Conservation (phyloP, 2,888 invertebrate species). For the Meteorus colon region DNA sequence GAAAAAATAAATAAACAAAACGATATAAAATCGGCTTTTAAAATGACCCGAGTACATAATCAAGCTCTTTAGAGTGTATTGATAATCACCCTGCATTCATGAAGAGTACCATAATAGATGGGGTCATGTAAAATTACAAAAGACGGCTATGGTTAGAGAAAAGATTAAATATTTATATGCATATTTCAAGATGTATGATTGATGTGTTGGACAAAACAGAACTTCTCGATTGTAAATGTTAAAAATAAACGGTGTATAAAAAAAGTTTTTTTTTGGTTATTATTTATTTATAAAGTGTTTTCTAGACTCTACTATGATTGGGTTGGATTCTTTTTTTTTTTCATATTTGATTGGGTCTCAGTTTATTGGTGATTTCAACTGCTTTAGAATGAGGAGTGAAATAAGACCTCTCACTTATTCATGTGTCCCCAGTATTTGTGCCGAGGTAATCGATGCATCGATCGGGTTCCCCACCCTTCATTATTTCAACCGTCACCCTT, state of each 20-base stretch:
- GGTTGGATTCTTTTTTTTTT: neutral
- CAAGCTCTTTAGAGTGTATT: neutral
- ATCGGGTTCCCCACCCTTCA: constrained; percentile 50
- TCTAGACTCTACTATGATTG: constrained; percentile 69
- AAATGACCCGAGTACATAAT: constrained; percentile 20
- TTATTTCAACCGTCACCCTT: constrained; percentile 57
- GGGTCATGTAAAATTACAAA: constrained; percentile 18
- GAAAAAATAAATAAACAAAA: constrained; percentile 16
- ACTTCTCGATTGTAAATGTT: constrained; percentile 71
- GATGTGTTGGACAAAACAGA: constrained; percentile 51
- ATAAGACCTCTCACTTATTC: constrained; percentile 66
- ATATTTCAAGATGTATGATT: constrained; percentile 67
- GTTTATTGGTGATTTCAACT: constrained; percentile 49
- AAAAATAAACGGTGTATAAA: constrained; percentile 72
- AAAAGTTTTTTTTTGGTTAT: constrained; percentile 40
- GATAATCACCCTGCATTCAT: neutral
- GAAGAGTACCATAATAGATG: neutral
- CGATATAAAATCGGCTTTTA: constrained; percentile 24
- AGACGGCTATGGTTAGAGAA: neutral
- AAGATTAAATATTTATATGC: constrained; percentile 50
- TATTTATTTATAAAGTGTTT: constrained; percentile 54
- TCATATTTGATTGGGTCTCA: neutral
- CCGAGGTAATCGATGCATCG: constrained; percentile 69
- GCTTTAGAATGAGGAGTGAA: constrained; percentile 59
- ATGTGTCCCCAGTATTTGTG: constrained; percentile 65